phyloP scores from a whole-genome alignment of 2,888 invertebrate species.

The Drosophila emarginata region DNA sequence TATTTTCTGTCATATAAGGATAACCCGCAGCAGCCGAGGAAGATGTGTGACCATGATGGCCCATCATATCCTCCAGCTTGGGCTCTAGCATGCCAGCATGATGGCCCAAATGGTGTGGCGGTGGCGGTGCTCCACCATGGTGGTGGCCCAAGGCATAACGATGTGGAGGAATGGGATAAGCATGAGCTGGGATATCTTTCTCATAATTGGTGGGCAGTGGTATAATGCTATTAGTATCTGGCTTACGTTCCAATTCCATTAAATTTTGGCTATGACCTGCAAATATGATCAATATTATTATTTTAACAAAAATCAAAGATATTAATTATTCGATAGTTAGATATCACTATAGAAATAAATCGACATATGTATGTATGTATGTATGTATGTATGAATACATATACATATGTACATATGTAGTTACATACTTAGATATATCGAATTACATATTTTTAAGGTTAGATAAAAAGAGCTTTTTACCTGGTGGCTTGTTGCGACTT shows the following conservation, averaged over 20 bases:
- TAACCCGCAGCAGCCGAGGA: slow-evolving; percentile 78
- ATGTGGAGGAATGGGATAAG: slow-evolving; percentile 82
- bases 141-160: slow-evolving; percentile 73
- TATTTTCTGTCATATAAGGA: slow-evolving; percentile 87
- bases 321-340: neutral
- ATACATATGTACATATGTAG: too few species aligned
- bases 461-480: neutral
- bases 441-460: too few species aligned
- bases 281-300: neutral
- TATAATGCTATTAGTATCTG: slow-evolving; percentile 80
- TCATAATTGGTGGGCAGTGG: slow-evolving; percentile 82
- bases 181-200: slow-evolving; percentile 82
- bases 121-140: slow-evolving; percentile 56
- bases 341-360: neutral
- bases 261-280: slow-evolving; percentile 65
- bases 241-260: slow-evolving; percentile 81
- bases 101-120: slow-evolving; percentile 69
- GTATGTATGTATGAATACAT: too few species aligned
- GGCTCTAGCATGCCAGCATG: slow-evolving; percentile 75
- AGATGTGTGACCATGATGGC: slow-evolving; percentile 57
- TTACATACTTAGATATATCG: too few species aligned
- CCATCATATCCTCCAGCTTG: slow-evolving; percentile 75
- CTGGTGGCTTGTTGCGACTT: slow-evolving; percentile 49
- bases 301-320: too few species aligned
- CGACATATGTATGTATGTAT: too few species aligned